Evolutionary conservation across 2,888 invertebrate genomes (phyloP), one percentile per base, ranked within the genome.

Genomic region (Herminia tarsipennalis): DNA sequence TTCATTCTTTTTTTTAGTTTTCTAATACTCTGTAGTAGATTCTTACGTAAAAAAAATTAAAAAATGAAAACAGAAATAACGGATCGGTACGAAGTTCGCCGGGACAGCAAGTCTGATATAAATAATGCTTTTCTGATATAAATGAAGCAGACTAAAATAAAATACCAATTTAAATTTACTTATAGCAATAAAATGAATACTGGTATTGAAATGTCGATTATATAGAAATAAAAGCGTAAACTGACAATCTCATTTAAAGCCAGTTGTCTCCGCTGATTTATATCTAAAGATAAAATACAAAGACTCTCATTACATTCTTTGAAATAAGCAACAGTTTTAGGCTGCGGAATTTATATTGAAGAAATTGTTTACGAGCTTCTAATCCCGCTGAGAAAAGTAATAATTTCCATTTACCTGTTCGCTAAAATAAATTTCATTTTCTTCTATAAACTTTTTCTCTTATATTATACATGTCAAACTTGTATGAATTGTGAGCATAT

Each of bases 291-390:
- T 43, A 42, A 41, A 45, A 47, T 42, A 48, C 43, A 42, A 46
- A 52, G 44, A 46, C 47, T 51, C 35, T 56, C 55, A 66, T 61
- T 56, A 55, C 47, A 64, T 61, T 55, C 57, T 52, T 53, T 38
- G 41, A 49, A 64, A 47, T 30, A 52, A 45, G 50, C 48, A 51
- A 36, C 49, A 33, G 38, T 41, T 48, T 49, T 32, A 32, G 45
- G 50, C 40, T 6, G 16, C n/a, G 51, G 66, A 64, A 59, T 66
- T 66, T 66, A 53, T 59, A 61, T 59, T 53, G 47, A 43, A 56
- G 40, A 55, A 55, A 61, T 61, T 53, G 53, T 51, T 57, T 54
- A 47, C 41, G 37, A 47, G 44, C 29, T 50, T 49, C 37, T 38
- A 24, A 25, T 54, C 37, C 39, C 40, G 33, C 37, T 38, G 38